Evolutionary conservation across 2,888 invertebrate genomes (phyloP).

Genomic region (Clunio marinus): DNA sequence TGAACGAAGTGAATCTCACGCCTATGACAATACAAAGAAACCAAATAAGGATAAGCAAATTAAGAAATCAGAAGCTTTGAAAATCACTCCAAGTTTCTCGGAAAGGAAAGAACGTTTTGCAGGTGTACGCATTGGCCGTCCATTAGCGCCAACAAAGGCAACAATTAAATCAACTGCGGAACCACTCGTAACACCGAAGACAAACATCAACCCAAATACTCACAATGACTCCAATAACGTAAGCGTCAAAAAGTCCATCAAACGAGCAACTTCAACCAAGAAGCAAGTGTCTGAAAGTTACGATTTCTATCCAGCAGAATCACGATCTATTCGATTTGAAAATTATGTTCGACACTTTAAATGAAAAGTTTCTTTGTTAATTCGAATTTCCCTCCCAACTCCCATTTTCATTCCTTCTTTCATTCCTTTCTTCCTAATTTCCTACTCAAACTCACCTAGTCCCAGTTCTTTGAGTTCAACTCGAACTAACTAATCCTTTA

Average conservation of each 20-base stretch:
- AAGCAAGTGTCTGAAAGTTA: slow-evolving; percentile 1
- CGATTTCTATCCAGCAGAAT: slow-evolving; percentile 15
- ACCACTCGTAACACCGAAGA: slow-evolving; percentile 30
- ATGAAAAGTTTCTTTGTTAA: background rate
- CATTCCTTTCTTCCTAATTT: too few relatives aligned
- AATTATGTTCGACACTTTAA: slow-evolving; percentile 20
- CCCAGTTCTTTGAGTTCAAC: too few relatives aligned
- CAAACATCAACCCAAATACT: background rate
- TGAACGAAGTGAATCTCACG: background rate
- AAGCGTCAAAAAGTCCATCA: slow-evolving; percentile 26
- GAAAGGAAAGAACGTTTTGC: slow-evolving; percentile 23
- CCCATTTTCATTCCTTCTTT: too few relatives aligned
- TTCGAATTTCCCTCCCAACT: too few relatives aligned
- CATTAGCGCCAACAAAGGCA: slow-evolving; percentile 30
- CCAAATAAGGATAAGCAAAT: background rate
- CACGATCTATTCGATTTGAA: background rate
- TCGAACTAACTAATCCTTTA: too few relatives aligned
- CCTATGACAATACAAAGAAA: background rate
- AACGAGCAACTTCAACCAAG: slow-evolving; percentile 6
- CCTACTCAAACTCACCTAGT: too few relatives aligned
- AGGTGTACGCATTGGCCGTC: slow-evolving; percentile 6
- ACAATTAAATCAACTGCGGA: background rate
- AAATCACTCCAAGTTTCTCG: background rate
- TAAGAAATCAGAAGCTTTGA: background rate
- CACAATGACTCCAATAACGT: background rate